phyloP scores from a whole-genome alignment of 2,888 invertebrate genomes.

The Autographa pulchrina region DNA sequence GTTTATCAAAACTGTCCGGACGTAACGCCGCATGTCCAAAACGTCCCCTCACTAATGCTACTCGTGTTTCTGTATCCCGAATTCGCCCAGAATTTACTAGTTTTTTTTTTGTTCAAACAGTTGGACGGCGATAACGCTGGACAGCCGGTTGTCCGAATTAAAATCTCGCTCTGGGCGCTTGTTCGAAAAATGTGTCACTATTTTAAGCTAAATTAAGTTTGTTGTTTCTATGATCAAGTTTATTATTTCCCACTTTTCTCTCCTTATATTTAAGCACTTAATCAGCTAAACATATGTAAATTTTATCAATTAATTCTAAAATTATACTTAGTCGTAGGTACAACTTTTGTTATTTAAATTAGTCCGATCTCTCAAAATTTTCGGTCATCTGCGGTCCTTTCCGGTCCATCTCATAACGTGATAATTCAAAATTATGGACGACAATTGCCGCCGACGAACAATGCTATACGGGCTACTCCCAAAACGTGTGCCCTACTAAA shows the following conservation, averaged over 20 bases:
- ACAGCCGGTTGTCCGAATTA: constrained; percentile 69
- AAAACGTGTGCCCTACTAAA: constrained; percentile 47
- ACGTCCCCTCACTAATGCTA: constrained; percentile 54
- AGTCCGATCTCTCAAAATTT: constrained; percentile 30
- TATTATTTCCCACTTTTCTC: constrained; percentile 27
- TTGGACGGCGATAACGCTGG: constrained; percentile 66
- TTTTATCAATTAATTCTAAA: constrained; percentile 8
- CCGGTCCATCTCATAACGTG: constrained; percentile 38
- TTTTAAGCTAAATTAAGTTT: constrained; percentile 55
- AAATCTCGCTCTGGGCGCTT: constrained; percentile 66
- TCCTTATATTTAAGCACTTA: background rate
- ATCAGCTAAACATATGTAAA: too few relatives aligned
- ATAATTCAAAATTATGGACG: constrained; percentile 60
- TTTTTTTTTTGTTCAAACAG: constrained; percentile 68
- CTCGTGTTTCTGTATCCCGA: constrained; percentile 60
- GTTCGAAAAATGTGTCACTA: constrained; percentile 64
- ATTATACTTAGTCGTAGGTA: background rate
- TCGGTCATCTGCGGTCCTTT: constrained; percentile 28
- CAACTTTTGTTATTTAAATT: constrained; percentile 14
- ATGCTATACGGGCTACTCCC: constrained; percentile 51
- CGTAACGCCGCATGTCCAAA: constrained; percentile 70
- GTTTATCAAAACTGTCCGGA: constrained; percentile 72
- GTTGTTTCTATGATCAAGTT: constrained; percentile 34
- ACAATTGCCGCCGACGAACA: constrained; percentile 52
- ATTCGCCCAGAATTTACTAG: constrained; percentile 62